These are phyloP conservation scores for Drosophila persimilis DNA, from an alignment of 1,140 invertebrate genomes.

Conservation along the genomic window DNA sequence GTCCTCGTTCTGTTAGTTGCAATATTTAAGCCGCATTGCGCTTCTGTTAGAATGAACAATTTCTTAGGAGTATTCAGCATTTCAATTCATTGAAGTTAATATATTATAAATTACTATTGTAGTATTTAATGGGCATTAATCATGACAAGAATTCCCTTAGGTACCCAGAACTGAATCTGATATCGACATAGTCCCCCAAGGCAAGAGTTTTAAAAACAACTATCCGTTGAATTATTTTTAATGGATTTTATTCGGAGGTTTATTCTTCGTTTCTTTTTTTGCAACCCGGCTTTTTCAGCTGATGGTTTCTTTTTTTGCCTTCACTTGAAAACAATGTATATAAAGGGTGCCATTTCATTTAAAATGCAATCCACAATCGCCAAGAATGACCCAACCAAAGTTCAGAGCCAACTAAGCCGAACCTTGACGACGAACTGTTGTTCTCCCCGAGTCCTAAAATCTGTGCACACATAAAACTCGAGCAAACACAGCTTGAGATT, in stretches of 20 bases:
- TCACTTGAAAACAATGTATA: neutral
- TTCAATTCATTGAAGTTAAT: too few species aligned
- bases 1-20: slow-evolving; percentile 10
- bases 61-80: too few species aligned
- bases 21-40: slow-evolving; percentile 56
- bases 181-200: neutral
- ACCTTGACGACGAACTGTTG: slow-evolving; percentile 14
- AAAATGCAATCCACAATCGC: slow-evolving; percentile 32
- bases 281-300: too few species aligned
- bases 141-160: too few species aligned
- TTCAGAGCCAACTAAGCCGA: slow-evolving; percentile 32
- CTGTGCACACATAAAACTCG: slow-evolving; percentile 64
- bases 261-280: slow-evolving; percentile 1
- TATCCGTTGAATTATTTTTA: slow-evolving; percentile 32
- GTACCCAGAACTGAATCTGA: neutral
- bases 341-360: slow-evolving; percentile 13
- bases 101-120: too few species aligned
- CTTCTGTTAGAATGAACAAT: slow-evolving; percentile 4
- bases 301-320: neutral
- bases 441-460: slow-evolving; percentile 55
- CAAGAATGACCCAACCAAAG: slow-evolving; percentile 17
- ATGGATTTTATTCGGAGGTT: slow-evolving; percentile 25
- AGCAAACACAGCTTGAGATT: slow-evolving; percentile 52
- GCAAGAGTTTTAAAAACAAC: slow-evolving; percentile 42
- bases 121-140: too few species aligned